Conservation (phyloP, 2,888 invertebrate genomes). For the Tipula helvola region DNA sequence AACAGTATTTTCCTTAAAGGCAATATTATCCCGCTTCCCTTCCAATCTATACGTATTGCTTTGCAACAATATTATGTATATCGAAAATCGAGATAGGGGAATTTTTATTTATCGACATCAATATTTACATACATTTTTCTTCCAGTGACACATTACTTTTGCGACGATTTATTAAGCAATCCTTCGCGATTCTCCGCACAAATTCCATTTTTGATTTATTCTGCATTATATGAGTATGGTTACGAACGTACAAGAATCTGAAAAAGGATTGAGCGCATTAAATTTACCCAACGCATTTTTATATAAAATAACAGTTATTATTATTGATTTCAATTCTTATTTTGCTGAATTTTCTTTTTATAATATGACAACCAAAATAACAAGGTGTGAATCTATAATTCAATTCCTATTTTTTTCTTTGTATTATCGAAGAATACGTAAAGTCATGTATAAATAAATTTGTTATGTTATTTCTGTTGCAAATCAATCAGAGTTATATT, state of each 20-base stretch:
- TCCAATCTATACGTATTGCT: neutral
- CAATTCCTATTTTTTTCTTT: neutral
- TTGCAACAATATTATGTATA: neutral
- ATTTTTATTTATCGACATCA: neutral
- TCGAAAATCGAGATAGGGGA: neutral
- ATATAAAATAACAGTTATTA: neutral
- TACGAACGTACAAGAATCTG: neutral
- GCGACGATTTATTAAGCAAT: neutral
- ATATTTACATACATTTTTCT: neutral
- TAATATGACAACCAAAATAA: neutral
- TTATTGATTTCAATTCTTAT: neutral
- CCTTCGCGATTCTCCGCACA: neutral
- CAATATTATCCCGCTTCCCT: neutral
- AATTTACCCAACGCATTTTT: neutral
- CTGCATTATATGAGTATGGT: neutral
- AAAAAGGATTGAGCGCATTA: neutral
- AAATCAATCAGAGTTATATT: neutral
- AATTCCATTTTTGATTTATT: neutral
- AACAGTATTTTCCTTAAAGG: neutral
- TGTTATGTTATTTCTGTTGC: neutral
- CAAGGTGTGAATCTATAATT: neutral
- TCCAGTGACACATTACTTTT: neutral
- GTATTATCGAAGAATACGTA: no score
- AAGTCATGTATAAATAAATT: neutral
- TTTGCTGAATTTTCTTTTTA: neutral